These are phyloP conservation scores for Neuroterus valhalla DNA, from an alignment of 1,140 invertebrate genomes.

Conservation along the genomic window DNA sequence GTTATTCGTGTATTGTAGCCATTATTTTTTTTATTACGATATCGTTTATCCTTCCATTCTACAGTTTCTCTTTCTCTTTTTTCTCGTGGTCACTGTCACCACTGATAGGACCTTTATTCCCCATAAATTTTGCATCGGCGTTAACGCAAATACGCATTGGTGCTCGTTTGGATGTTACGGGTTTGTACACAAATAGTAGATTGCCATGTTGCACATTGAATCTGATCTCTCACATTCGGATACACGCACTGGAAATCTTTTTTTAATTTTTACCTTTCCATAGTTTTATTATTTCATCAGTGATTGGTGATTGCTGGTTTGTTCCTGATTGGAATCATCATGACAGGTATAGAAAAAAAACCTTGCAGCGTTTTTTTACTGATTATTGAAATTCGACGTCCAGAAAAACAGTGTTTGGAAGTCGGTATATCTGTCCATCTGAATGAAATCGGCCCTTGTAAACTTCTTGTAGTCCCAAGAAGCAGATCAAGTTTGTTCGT, in stretches of 20 bases:
- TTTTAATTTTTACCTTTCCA: not conserved
- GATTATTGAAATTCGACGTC: too few relatives aligned
- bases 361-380: too few relatives aligned
- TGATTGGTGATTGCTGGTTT: too few relatives aligned
- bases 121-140: constrained; percentile 61
- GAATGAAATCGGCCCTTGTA: too few relatives aligned
- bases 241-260: not conserved
- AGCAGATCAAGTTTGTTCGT: too few relatives aligned
- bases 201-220: constrained; percentile 33
- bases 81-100: constrained; percentile 50
- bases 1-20: too few relatives aligned
- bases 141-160: constrained; percentile 59
- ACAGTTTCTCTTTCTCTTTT: constrained; percentile 43
- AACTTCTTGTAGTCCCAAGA: too few relatives aligned
- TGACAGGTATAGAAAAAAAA: too few relatives aligned
- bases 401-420: too few relatives aligned
- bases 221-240: not conserved
- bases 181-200: constrained; percentile 51
- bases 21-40: not conserved
- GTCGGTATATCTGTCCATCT: too few relatives aligned
- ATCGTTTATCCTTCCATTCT: constrained; percentile 5
- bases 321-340: too few relatives aligned
- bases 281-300: not conserved
- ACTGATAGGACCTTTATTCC: constrained; percentile 58
- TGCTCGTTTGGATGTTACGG: constrained; percentile 41